Conservation (phyloP, 53 echinoderm and acorn worm species). For the Crossaster papposus region DNA sequence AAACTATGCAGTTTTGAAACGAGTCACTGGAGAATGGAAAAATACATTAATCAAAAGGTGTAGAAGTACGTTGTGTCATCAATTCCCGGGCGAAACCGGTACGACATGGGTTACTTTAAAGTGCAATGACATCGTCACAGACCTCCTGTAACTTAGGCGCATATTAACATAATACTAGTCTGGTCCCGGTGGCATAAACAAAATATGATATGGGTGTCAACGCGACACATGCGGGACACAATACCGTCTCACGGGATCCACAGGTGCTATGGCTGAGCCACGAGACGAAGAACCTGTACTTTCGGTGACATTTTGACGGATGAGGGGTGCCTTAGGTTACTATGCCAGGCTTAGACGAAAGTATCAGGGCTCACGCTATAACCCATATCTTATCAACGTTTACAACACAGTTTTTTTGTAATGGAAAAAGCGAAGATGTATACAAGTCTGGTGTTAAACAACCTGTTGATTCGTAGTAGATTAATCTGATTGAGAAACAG, state of each 20-base stretch:
- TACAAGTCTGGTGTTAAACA: neutral
- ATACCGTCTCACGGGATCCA: conserved; percentile 26
- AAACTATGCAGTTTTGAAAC: neutral
- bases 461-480: no score
- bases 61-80: neutral
- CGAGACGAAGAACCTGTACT: conserved; percentile 27
- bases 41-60: neutral
- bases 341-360: conserved; percentile 2
- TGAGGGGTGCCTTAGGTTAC: neutral
- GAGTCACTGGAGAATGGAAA: neutral
- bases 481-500: no score
- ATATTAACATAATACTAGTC: neutral
- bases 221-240: neutral
- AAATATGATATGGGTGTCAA: neutral
- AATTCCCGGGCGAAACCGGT: neutral
- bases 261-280: neutral
- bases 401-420: neutral
- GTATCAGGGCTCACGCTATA: conserved; percentile 11
- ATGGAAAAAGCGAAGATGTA: neutral
- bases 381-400: neutral
- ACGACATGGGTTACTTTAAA: neutral
- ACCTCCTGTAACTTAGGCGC: neutral
- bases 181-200: conserved; percentile 12
- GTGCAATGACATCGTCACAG: conserved; percentile 28
- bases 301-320: conserved; percentile 22